Percentiles rank a stretch among this genome's conserved stretches.
These are phyloP conservation scores for Mongoloraphidia duomilia DNA, from an alignment of 2,888 invertebrate genomes.

Conservation along the genomic window DNA sequence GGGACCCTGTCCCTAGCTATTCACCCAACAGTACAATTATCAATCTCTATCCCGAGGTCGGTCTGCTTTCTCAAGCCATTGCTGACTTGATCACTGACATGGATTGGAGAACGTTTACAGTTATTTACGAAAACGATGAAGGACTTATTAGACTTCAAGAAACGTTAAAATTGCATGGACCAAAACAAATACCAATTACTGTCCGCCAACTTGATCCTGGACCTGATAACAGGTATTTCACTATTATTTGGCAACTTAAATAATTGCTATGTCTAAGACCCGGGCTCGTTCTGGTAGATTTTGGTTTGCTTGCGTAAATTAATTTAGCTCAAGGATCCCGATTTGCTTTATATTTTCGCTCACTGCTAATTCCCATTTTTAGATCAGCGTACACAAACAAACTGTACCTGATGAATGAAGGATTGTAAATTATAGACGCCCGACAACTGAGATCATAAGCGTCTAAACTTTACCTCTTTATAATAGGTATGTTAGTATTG, in stretches of 20 bases:
- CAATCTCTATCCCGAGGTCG: slow-evolving; percentile 61
- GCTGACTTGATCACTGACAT: slow-evolving; percentile 51
- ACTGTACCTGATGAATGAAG: too few relatives aligned
- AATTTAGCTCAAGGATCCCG: too few relatives aligned
- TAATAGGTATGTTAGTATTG: too few relatives aligned
- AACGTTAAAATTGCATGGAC: slow-evolving; percentile 52
- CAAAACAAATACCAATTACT: slow-evolving; percentile 46
- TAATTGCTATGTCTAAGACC: slow-evolving; percentile 3
- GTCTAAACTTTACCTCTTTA: too few relatives aligned
- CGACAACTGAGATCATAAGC: too few relatives aligned
- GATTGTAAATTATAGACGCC: too few relatives aligned
- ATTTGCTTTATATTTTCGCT: too few relatives aligned
- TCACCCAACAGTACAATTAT: slow-evolving; percentile 30
- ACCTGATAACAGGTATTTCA: slow-evolving; percentile 25
- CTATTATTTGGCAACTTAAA: slow-evolving; percentile 20
- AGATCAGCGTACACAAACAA: too few relatives aligned
- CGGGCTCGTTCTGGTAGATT: too few relatives aligned
- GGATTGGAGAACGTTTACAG: slow-evolving; percentile 62
- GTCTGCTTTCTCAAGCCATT: slow-evolving; percentile 46
- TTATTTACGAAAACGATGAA: slow-evolving; percentile 64
- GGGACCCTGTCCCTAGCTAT: slow-evolving; percentile 35
- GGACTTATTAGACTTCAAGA: slow-evolving; percentile 66
- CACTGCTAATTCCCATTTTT: too few relatives aligned
- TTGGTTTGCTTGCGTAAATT: too few relatives aligned
- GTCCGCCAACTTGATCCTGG: slow-evolving; percentile 43